phyloP scores from a whole-genome alignment of 2,797 vertebrate genomes.

The Clarias platycephalus region DNA sequence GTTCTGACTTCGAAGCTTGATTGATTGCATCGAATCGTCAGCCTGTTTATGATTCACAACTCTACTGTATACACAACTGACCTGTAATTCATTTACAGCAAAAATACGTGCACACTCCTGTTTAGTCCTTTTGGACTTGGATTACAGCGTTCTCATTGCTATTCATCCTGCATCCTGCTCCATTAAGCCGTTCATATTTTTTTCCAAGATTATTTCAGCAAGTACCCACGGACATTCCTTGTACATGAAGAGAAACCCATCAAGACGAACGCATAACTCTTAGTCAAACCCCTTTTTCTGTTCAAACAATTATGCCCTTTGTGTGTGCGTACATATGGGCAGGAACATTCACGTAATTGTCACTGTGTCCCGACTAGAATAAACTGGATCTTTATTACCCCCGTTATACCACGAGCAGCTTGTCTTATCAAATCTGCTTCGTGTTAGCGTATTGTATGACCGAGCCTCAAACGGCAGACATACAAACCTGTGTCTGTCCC shows the following conservation, averaged over 20 bases:
- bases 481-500: neutral
- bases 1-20: too few species aligned
- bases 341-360: neutral
- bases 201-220: neutral
- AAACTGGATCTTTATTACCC: neutral
- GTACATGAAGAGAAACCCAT: neutral
- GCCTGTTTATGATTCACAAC: too few species aligned
- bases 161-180: constrained; percentile 7
- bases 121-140: neutral
- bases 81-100: neutral
- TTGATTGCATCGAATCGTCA: too few species aligned
- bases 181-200: constrained; percentile 1
- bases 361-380: neutral
- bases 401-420: neutral
- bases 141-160: constrained; percentile 8
- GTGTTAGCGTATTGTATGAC: neutral
- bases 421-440: neutral
- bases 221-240: neutral
- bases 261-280: neutral
- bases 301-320: neutral
- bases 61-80: neutral
- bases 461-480: constrained; percentile 7
- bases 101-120: neutral
- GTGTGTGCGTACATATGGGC: neutral
- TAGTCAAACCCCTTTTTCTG: neutral